Evolutionary conservation across 2,888 invertebrate species (phyloP), one percentile per base, ranked within the genome.

Genomic region (Agriopis aurantiaria): DNA sequence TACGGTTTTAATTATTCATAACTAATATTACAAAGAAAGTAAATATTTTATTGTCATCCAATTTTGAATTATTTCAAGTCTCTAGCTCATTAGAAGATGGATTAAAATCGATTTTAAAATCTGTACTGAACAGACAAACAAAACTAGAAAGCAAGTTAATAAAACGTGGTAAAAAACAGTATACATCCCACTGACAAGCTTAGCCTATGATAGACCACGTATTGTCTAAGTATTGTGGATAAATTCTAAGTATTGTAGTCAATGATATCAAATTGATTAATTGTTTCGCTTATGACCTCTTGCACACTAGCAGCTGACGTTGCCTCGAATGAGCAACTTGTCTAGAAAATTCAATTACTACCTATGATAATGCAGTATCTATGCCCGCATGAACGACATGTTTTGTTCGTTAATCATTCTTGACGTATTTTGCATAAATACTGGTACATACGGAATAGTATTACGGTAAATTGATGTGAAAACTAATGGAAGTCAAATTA

Each of bases 281-380:
- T 61, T n/a, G 14, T 17, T 46, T 45, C 40, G 12, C 14, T 23
- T 45, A 33, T 69, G 65, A 65, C 69, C 69, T 69, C 43, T 59
- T 46, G 53, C 33, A 43, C 51, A 59, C 55, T 49, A 60, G 41
- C 59, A 53, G 10, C 53, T 67, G 65, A 67, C 58, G 59, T 56
- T 61, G 65, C 33, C 51, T 60, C 71, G 66, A 75, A 69, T 66
- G 55, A 65, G 58, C 66, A 52, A 69, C 65, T 72, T 68, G 73
- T 71, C 70, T 57, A 62, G 55, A 64, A 48, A 45, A 73, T 74
- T 74, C 63, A 71, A 75, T 74, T 72, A 73, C 46, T 52, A n/a
- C n/a, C n/a, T n/a, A 53, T 62, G 58, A 69, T 69, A 69, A 65
- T 65, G 9, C 52, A 53, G 57, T 48, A n/a, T 58, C 23, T 57